Conservation (phyloP, 2,113 vertebrate genomes). For the Antigone vipio region DNA sequence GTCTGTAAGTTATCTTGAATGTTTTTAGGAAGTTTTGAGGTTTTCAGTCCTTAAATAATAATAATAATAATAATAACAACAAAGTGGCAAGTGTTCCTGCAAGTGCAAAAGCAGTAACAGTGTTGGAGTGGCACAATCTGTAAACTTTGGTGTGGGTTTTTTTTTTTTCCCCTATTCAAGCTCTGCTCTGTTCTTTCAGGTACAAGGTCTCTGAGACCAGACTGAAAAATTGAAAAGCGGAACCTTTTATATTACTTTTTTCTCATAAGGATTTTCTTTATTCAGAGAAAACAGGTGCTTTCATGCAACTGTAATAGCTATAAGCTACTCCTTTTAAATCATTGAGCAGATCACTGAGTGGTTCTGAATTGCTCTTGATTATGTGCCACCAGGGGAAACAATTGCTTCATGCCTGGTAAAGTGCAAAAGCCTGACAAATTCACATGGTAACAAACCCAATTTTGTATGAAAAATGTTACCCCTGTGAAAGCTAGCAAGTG, state of each 20-base stretch:
- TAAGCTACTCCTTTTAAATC: not conserved
- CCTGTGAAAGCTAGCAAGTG: not conserved
- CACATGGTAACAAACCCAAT: not conserved
- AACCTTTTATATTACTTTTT: not conserved
- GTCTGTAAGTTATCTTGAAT: not conserved
- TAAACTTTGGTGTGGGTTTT: not conserved
- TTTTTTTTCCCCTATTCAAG: not conserved
- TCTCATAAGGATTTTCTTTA: not conserved
- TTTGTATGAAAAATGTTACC: not conserved
- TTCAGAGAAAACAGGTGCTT: not conserved
- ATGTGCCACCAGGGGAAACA: not conserved
- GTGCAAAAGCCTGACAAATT: not conserved
- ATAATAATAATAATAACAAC: not conserved
- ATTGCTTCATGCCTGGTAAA: not conserved
- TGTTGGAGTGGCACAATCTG: not conserved
- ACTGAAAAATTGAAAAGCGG: not conserved
- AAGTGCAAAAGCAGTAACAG: not conserved
- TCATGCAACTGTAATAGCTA: not conserved
- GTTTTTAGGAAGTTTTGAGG: not conserved
- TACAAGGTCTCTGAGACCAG: not conserved
- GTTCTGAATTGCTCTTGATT: not conserved
- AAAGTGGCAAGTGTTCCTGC: not conserved
- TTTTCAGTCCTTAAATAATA: not conserved
- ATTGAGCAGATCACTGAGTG: not conserved
- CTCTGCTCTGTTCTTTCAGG: not conserved